Percentiles rank a stretch among this genome's conserved stretches.
phyloP scores from a whole-genome alignment of 2,888 invertebrate genomes.

The Trichogramma dendrolimi region DNA sequence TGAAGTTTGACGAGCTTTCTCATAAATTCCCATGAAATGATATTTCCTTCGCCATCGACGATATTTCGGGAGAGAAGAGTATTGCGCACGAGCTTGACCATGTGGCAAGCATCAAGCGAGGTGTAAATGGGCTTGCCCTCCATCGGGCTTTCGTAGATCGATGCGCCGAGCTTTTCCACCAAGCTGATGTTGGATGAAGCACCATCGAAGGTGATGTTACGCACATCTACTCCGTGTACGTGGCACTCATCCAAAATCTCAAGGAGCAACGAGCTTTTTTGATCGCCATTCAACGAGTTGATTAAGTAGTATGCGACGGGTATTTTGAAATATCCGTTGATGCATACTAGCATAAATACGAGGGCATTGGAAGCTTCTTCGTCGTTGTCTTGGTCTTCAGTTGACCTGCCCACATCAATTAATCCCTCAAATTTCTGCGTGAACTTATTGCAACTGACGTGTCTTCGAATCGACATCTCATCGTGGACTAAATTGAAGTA shows the following conservation, averaged over 20 bases:
- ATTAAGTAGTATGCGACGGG: constrained; percentile 24
- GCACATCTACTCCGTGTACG: constrained; percentile 16
- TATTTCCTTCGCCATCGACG: no score
- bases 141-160: constrained; percentile 12
- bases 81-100: constrained; percentile 25
- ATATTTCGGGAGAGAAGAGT: no score
- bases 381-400: constrained; percentile 5
- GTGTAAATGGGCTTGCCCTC: constrained; percentile 12
- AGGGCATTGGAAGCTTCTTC: constrained; percentile 14
- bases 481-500: constrained; percentile 18
- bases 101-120: constrained; percentile 22
- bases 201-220: constrained; percentile 26
- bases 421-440: constrained; percentile 25
- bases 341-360: constrained; percentile 19
- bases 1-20: no score
- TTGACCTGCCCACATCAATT: constrained; percentile 29
- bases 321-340: constrained; percentile 24
- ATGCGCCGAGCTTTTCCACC: constrained; percentile 18
- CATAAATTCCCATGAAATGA: no score
- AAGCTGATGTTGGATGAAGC: constrained; percentile 17
- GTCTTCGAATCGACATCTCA: constrained; percentile 17
- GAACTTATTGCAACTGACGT: constrained; percentile 7
- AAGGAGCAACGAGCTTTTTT: constrained; percentile 12
- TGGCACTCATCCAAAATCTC: constrained; percentile 17
- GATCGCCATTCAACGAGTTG: constrained; percentile 10